Percentiles rank a stretch among this genome's conserved stretches.
Conservation (phyloP, 2,888 invertebrate species). For the Agonopterix alstromeriana region DNA sequence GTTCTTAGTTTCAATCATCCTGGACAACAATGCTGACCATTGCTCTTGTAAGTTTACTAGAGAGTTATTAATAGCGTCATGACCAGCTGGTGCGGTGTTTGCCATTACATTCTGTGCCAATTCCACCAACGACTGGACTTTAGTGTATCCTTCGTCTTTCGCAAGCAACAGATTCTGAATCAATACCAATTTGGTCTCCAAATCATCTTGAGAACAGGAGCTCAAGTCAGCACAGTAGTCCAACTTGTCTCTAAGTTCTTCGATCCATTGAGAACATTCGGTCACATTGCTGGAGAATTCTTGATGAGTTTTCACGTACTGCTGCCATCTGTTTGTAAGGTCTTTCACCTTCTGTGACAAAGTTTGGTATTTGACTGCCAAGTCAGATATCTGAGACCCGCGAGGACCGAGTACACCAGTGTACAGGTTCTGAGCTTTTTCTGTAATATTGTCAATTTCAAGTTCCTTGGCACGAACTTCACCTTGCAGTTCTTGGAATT, state of each 20-base stretch:
- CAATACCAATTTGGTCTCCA: slow-evolving; percentile 89
- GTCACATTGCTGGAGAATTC: slow-evolving; percentile 89
- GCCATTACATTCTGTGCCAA: slow-evolving; percentile 93
- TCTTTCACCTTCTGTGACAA: slow-evolving; percentile 94
- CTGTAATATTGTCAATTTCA: slow-evolving; percentile 95
- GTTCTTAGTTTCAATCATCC: slow-evolving; percentile 93
- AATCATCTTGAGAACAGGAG: slow-evolving; percentile 88
- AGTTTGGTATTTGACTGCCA: slow-evolving; percentile 94
- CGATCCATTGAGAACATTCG: slow-evolving; percentile 90
- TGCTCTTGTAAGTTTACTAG: slow-evolving; percentile 90
- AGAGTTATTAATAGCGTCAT: slow-evolving; percentile 89
- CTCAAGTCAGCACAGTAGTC: slow-evolving; percentile 90
- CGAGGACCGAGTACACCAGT: slow-evolving; percentile 85
- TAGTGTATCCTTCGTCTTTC: slow-evolving; percentile 94
- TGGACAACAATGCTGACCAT: slow-evolving; percentile 91
- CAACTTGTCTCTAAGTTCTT: slow-evolving; percentile 88
- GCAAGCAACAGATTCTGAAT: slow-evolving; percentile 92
- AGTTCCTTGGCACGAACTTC: slow-evolving; percentile 93
- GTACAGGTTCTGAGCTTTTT: slow-evolving; percentile 90
- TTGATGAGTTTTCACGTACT: slow-evolving; percentile 91
- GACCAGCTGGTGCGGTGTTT: slow-evolving; percentile 93
- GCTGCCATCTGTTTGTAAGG: slow-evolving; percentile 92
- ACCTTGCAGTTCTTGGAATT: slow-evolving; percentile 87
- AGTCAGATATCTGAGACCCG: slow-evolving; percentile 89
- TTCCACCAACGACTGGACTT: slow-evolving; percentile 92